Conservation (phyloP, 2,113 vertebrate species). For the Callipepla squamata region DNA sequence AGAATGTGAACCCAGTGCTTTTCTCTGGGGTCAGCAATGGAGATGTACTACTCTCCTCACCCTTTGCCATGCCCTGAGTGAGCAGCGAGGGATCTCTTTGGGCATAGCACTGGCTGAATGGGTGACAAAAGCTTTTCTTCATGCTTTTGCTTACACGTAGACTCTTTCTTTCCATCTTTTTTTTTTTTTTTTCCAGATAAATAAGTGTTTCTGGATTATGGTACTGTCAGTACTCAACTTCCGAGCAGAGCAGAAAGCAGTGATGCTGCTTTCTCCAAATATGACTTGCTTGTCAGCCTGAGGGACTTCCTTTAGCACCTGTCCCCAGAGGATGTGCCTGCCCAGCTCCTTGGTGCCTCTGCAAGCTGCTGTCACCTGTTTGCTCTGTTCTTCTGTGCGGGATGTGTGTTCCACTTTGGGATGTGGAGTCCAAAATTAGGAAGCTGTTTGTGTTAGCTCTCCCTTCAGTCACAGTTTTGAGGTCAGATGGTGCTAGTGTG, state of each 20-base stretch:
- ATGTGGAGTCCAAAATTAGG: not conserved
- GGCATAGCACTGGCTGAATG: not conserved
- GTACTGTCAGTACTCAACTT: not conserved
- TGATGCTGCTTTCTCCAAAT: not conserved
- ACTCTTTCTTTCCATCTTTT: not conserved
- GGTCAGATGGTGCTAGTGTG: not conserved
- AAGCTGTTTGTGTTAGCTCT: not conserved
- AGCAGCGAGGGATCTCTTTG: not conserved
- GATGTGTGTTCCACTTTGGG: not conserved
- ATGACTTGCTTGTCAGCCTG: not conserved
- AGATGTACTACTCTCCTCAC: constrained; percentile 7
- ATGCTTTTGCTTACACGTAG: not conserved
- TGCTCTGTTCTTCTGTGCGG: not conserved
- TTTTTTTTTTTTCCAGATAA: not conserved
- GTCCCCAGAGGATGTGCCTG: rapidly evolving
- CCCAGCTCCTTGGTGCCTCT: not conserved
- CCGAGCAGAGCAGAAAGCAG: not conserved
- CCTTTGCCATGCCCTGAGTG: not conserved
- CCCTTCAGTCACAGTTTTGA: not conserved
- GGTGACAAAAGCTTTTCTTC: constrained; percentile 13
- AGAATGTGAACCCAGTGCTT: not conserved
- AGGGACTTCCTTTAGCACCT: not conserved
- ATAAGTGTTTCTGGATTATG: not conserved
- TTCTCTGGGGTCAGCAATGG: not conserved
- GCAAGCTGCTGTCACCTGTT: not conserved